A percentile compares a stretch with the other conserved stretches of the same genome.
Conservation (phyloP, 2,113 vertebrate genomes). For the Columbina picui region DNA sequence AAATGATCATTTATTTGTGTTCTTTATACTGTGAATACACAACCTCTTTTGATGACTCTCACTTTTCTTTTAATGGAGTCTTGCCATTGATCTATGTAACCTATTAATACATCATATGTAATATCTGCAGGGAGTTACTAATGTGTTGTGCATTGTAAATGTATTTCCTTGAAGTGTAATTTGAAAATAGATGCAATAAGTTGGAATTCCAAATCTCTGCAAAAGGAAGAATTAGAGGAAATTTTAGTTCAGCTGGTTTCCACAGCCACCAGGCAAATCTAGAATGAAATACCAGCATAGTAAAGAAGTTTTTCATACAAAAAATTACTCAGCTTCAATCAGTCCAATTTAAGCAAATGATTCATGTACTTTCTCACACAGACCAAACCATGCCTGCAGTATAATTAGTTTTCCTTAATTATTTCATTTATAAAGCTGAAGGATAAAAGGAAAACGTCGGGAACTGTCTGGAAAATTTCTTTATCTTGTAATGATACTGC, state of each 20-base stretch:
- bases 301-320: neutral
- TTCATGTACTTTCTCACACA: neutral
- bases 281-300: neutral
- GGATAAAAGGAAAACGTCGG: neutral
- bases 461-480: neutral
- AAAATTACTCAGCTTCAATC: neutral
- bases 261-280: neutral
- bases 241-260: neutral
- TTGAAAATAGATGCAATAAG: neutral
- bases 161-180: neutral
- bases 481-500: neutral
- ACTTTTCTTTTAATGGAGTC: neutral
- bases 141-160: neutral
- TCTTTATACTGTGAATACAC: neutral
- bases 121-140: neutral
- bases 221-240: neutral
- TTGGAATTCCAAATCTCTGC: neutral
- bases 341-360: neutral
- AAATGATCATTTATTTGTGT: neutral
- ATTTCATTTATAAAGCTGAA: neutral
- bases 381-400: neutral
- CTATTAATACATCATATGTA: accelerated
- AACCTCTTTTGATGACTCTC: neutral
- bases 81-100: neutral
- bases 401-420: neutral